phyloP scores from a whole-genome alignment of 2,888 invertebrate species.

The Torymus texanus region DNA sequence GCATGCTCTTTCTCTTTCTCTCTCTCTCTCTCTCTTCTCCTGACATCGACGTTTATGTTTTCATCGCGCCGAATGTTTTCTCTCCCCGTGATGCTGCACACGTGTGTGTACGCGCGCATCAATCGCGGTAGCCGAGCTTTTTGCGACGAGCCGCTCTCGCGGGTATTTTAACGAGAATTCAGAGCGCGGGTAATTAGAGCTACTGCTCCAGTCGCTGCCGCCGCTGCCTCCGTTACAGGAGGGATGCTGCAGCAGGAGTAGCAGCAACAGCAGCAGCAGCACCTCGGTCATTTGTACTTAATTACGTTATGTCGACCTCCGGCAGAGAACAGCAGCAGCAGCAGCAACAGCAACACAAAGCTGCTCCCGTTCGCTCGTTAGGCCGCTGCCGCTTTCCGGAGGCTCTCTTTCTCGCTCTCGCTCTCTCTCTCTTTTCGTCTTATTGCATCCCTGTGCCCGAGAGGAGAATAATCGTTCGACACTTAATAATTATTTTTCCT shows the following conservation, averaged over 20 bases:
- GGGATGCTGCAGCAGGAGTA: constrained; percentile 17
- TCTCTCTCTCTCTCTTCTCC: too few relatives aligned
- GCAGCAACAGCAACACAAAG: neutral
- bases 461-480: constrained; percentile 48
- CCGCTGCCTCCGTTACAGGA: too few relatives aligned
- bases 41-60: constrained; percentile 41
- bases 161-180: constrained; percentile 70
- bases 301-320: constrained; percentile 66
- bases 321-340: constrained; percentile 25
- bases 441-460: constrained; percentile 14
- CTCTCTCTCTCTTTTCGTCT: constrained; percentile 11
- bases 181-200: constrained; percentile 70
- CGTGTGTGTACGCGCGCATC: neutral
- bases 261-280: neutral
- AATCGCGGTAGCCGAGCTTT: constrained; percentile 51
- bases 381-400: constrained; percentile 54
- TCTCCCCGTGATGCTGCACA: neutral
- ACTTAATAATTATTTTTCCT: constrained; percentile 51
- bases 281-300: constrained; percentile 63
- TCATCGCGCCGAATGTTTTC: constrained; percentile 18
- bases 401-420: constrained; percentile 29
- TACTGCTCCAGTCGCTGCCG: constrained; percentile 19
- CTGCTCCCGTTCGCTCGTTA: constrained; percentile 55
- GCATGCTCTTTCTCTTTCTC: too few relatives aligned
- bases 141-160: constrained; percentile 45